phyloP scores from a whole-genome alignment of 2,888 invertebrate genomes.

The Drosophila paracracens region DNA sequence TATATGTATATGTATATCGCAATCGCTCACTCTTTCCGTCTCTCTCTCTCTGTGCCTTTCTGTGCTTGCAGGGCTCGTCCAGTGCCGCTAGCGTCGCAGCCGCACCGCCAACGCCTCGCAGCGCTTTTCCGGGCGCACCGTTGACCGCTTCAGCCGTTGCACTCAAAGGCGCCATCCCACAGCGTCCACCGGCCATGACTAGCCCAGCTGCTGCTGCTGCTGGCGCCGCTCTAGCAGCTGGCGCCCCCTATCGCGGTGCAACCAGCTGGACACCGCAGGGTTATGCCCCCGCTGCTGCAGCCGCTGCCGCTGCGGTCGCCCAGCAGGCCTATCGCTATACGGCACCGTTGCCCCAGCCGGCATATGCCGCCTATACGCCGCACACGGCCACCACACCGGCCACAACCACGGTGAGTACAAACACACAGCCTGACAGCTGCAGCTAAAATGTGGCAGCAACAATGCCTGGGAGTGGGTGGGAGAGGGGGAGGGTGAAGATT shows the following conservation, averaged over 20 bases:
- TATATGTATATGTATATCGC: not conserved
- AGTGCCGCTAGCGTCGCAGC: constrained; percentile 82
- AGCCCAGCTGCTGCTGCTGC: constrained; percentile 85
- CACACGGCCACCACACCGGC: constrained; percentile 84
- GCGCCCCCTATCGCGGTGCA: constrained; percentile 85
- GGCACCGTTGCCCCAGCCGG: constrained; percentile 85
- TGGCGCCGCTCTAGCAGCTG: constrained; percentile 84
- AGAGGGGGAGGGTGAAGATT: not conserved
- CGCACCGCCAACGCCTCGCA: constrained; percentile 83
- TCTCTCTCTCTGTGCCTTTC: constrained; percentile 5
- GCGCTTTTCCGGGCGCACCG: constrained; percentile 85
- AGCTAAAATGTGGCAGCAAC: not conserved
- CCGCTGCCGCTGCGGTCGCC: constrained; percentile 83
- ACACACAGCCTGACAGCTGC: not conserved
- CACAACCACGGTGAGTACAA: constrained; percentile 84
- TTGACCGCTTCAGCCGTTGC: constrained; percentile 84
- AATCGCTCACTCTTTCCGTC: not conserved
- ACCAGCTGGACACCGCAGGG: constrained; percentile 85
- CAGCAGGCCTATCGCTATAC: constrained; percentile 85
- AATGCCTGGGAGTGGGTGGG: not conserved
- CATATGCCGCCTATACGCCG: constrained; percentile 85
- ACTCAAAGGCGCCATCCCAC: constrained; percentile 84
- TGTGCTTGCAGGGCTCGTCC: constrained; percentile 61
- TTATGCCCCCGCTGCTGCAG: constrained; percentile 84
- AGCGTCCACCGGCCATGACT: constrained; percentile 85